Percentiles rank a stretch among this genome's conserved stretches.
Evolutionary conservation across 2,888 invertebrate species (phyloP).

Genomic region (Neoitamus cyanurus): DNA sequence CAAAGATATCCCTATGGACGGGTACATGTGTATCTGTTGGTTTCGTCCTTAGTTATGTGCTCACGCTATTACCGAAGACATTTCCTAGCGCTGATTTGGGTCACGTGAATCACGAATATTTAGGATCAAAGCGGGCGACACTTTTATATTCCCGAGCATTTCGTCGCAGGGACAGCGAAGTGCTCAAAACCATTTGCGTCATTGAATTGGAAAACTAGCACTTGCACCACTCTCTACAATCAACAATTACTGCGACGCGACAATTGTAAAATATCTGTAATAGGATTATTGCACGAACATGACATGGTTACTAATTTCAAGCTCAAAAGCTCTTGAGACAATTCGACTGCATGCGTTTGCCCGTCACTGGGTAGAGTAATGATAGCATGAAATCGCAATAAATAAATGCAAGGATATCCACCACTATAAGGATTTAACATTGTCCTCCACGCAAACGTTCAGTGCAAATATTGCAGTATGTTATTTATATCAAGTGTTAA

Average conservation of each 20-base stretch:
- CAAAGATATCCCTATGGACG: not conserved
- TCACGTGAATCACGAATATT: not conserved
- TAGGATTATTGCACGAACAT: not conserved
- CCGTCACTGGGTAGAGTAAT: not conserved
- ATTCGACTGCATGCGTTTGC: not conserved
- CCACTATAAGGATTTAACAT: not conserved
- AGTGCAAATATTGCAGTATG: no score
- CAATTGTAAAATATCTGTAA: not conserved
- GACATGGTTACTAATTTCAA: not conserved
- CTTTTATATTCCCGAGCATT: not conserved
- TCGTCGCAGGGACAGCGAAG: not conserved
- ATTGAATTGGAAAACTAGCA: not conserved
- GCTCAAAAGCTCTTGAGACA: not conserved
- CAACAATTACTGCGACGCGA: not conserved
- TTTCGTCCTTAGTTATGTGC: not conserved
- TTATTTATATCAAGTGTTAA: no score
- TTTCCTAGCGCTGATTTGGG: not conserved
- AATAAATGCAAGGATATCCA: not conserved
- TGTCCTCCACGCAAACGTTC: not conserved
- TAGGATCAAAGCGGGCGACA: not conserved
- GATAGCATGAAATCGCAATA: not conserved
- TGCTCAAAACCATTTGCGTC: not conserved
- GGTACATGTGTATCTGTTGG: not conserved
- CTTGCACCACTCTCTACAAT: not conserved
- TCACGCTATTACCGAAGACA: constrained; percentile 1